A percentile compares a stretch with the other conserved stretches of the same genome.
Conservation (phyloP, 2,797 vertebrate genomes). For the Catharus ustulatus region DNA sequence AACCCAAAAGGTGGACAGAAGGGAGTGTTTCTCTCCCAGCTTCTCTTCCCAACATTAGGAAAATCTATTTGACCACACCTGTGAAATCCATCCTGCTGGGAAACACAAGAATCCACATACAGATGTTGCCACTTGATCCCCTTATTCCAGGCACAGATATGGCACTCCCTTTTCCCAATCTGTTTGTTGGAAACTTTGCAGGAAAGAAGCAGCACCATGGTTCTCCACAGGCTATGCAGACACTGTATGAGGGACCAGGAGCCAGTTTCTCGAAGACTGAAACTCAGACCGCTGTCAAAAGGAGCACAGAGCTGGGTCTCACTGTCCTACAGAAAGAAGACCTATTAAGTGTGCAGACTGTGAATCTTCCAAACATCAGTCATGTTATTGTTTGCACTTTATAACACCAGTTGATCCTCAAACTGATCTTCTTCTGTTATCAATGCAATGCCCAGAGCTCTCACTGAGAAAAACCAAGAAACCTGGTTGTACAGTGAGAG, state of each 20-base stretch:
- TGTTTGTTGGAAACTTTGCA: neutral
- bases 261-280: neutral
- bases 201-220: fast-evolving
- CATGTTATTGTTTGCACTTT: neutral
- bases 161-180: neutral
- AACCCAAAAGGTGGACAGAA: neutral
- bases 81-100: neutral
- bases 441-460: neutral
- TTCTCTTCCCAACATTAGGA: neutral
- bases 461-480: neutral
- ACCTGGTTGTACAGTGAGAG: neutral
- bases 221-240: neutral
- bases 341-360: neutral
- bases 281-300: neutral
- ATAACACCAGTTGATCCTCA: neutral
- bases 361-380: neutral
- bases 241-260: neutral
- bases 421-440: neutral
- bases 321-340: neutral
- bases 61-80: neutral
- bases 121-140: fast-evolving
- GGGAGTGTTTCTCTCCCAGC: neutral
- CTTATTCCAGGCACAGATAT: neutral
- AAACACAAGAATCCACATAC: neutral
- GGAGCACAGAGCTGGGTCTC: neutral